Conservation (phyloP, 92 coral and sea anemone species). For the Anthopleura xanthogrammica region DNA sequence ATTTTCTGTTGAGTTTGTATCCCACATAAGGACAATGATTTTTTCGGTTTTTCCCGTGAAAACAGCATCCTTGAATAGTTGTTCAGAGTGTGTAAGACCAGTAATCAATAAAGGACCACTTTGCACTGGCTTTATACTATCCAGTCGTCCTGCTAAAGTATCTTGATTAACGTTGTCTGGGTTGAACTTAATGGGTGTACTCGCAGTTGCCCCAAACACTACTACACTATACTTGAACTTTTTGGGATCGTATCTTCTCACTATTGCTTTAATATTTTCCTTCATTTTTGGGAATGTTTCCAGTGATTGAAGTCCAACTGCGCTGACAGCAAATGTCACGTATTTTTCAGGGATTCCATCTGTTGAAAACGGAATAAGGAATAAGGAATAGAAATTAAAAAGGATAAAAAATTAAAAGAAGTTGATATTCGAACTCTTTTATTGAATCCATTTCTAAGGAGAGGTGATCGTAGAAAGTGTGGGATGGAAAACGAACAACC, state of each 20-base stretch:
- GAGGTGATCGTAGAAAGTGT: too few relatives aligned
- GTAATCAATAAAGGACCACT: slow-evolving; percentile 7
- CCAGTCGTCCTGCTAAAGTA: background rate
- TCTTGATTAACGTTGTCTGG: slow-evolving; percentile 2
- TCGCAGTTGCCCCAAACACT: slow-evolving; percentile 24
- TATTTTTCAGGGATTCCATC: slow-evolving; percentile 32
- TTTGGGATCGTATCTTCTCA: slow-evolving; percentile 33
- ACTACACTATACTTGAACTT: slow-evolving; percentile 19
- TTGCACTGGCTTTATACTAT: background rate
- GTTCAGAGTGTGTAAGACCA: slow-evolving; percentile 1
- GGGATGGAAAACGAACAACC: too few relatives aligned
- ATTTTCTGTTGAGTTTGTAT: slow-evolving; percentile 29
- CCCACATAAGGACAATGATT: slow-evolving; percentile 29
- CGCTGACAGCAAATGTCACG: slow-evolving; percentile 30
- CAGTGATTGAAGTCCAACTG: slow-evolving; percentile 1
- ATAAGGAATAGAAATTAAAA: too few relatives aligned
- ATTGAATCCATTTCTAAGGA: too few relatives aligned
- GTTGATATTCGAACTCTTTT: too few relatives aligned
- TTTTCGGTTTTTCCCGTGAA: slow-evolving; percentile 13
- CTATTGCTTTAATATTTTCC: slow-evolving; percentile 17
- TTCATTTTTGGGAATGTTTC: slow-evolving; percentile 11
- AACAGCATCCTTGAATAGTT: slow-evolving; percentile 8
- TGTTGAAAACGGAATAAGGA: background rate
- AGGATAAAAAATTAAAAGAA: too few relatives aligned
- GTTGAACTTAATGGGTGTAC: slow-evolving; percentile 11